Percentiles rank a stretch among this genome's conserved stretches.
These are phyloP conservation scores for Eudemis profundana DNA, from an alignment of 2,888 invertebrate genomes.

Conservation along the genomic window DNA sequence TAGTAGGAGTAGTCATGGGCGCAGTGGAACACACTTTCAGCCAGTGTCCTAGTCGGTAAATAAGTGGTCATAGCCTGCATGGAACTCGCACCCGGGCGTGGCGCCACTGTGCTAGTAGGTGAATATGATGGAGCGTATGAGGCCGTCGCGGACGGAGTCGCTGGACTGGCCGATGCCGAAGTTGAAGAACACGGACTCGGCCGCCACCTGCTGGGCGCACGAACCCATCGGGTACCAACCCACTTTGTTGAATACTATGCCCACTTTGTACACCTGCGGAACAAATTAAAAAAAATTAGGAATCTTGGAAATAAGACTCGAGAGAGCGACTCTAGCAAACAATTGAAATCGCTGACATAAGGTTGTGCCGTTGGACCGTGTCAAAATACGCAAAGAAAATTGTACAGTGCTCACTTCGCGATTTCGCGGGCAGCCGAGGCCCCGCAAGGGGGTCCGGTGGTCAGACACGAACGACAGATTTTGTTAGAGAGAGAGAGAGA, in stretches of 20 bases:
- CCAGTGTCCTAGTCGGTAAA: slow-evolving; percentile 83
- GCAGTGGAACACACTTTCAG: neutral
- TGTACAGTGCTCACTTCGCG: no score
- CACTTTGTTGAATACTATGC: slow-evolving; percentile 92
- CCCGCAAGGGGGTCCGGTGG: no score
- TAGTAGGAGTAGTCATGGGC: no score
- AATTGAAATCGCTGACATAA: no score
- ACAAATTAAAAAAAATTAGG: neutral
- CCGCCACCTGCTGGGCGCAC: slow-evolving; percentile 88
- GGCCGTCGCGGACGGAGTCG: slow-evolving; percentile 90
- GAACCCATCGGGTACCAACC: slow-evolving; percentile 93
- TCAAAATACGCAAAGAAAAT: no score
- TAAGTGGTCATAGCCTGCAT: no score
- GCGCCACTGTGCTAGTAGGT: slow-evolving; percentile 69
- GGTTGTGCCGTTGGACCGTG: no score
- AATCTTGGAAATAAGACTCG: no score
- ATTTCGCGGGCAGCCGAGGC: no score
- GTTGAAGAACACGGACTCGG: slow-evolving; percentile 90
- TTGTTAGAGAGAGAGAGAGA: no score
- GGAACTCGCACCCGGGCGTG: no score
- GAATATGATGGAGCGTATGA: slow-evolving; percentile 92
- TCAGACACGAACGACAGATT: no score
- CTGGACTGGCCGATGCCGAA: slow-evolving; percentile 90
- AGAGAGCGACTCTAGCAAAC: neutral
- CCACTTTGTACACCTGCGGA: slow-evolving; percentile 90